Conservation (phyloP, 2,888 invertebrate genomes). For the Tipula unca region DNA sequence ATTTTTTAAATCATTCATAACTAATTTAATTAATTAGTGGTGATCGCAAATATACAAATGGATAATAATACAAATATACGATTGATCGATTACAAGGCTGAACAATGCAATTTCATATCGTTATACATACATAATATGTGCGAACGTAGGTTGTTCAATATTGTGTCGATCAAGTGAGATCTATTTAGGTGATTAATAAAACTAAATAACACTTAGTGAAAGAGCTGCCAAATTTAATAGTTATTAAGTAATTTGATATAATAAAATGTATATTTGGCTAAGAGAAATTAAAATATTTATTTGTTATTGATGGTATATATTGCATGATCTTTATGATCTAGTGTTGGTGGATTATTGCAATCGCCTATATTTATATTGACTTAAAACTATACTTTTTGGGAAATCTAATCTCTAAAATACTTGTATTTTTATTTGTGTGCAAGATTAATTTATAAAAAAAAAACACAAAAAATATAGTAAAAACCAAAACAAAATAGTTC, state of each 20-base stretch:
- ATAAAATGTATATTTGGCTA: not conserved
- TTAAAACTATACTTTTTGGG: not conserved
- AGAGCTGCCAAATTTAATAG: not conserved
- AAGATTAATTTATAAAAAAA: no score
- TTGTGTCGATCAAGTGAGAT: not conserved
- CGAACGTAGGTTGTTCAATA: not conserved
- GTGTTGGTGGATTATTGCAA: not conserved
- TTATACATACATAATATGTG: not conserved
- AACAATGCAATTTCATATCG: not conserved
- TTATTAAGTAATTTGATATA: not conserved
- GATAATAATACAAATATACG: not conserved
- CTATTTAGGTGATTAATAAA: not conserved
- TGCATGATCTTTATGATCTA: not conserved
- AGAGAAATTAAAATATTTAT: not conserved
- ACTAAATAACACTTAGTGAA: not conserved
- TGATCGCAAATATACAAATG: not conserved
- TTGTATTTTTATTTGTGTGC: not conserved
- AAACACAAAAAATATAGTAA: no score
- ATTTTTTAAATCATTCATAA: not conserved
- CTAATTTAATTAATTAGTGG: not conserved
- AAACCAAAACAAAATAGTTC: no score
- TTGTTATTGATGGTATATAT: not conserved
- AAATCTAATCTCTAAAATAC: not conserved
- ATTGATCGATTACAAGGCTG: not conserved
- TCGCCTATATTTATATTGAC: not conserved